Evolutionary conservation across 2,888 invertebrate genomes (phyloP).

Genomic region (Barypeithes pellucidus): DNA sequence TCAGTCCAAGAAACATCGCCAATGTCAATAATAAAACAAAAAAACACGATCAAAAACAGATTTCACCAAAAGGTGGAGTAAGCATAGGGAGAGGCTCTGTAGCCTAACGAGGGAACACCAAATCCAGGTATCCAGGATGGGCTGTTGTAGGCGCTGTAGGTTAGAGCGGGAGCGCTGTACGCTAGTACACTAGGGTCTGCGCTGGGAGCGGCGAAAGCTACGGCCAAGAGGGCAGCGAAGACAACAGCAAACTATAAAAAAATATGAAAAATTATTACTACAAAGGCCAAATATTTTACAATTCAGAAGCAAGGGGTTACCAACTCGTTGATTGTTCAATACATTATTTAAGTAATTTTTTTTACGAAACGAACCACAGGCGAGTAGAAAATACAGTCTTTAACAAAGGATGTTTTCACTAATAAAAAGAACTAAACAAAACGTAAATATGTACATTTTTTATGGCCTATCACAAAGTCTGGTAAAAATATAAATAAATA

Average conservation of each 20-base stretch:
- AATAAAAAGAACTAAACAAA: no score
- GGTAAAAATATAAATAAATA: neutral
- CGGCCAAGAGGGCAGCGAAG: slow-evolving; percentile 52
- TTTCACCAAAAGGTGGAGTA: slow-evolving; percentile 15
- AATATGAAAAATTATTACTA: neutral
- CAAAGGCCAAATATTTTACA: no score
- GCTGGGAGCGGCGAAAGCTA: slow-evolving; percentile 48
- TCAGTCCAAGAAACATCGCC: slow-evolving; percentile 6
- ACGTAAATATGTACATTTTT: no score
- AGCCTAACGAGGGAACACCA: slow-evolving; percentile 40
- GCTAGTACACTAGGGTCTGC: slow-evolving; percentile 43
- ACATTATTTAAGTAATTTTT: no score
- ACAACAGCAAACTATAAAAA: slow-evolving; percentile 36
- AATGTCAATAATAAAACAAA: neutral
- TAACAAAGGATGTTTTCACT: no score
- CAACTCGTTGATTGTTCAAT: no score
- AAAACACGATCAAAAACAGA: neutral
- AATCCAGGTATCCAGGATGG: slow-evolving; percentile 36
- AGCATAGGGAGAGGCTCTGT: slow-evolving; percentile 10
- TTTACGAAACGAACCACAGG: no score
- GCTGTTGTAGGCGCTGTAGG: slow-evolving; percentile 38
- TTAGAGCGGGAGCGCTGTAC: slow-evolving; percentile 43
- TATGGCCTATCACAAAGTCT: neutral
- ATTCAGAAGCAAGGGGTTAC: no score
- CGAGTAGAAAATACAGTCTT: no score